Conservation (phyloP, 2,797 vertebrate genomes). For the Diplodus sargus region DNA sequence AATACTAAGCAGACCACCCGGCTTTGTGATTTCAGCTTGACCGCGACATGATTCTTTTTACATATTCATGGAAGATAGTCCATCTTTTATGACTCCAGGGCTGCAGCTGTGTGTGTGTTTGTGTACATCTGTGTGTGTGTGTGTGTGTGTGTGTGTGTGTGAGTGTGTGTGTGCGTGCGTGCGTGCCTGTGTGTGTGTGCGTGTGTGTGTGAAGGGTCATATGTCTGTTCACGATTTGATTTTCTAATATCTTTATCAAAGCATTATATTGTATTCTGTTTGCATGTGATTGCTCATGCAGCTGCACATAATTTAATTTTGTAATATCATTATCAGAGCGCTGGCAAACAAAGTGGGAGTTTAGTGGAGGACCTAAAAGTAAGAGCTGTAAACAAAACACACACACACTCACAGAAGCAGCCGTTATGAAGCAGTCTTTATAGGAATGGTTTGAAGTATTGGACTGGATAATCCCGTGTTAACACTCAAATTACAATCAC, state of each 20-base stretch:
- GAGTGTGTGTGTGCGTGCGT: neutral
- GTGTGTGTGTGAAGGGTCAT: neutral
- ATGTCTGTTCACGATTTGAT: conserved; percentile 57
- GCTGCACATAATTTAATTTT: conserved; percentile 58
- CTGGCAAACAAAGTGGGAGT: conserved; percentile 20
- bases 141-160: neutral
- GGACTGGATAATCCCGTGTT: conserved; percentile 21
- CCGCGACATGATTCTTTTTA: conserved; percentile 50
- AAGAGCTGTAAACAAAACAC: neutral
- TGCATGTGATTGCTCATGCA: conserved; percentile 58
- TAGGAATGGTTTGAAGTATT: conserved; percentile 39
- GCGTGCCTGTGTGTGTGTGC: neutral
- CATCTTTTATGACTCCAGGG: conserved; percentile 53
- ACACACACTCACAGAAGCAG: conserved; percentile 6
- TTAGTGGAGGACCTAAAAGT: neutral
- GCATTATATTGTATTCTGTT: conserved; percentile 40
- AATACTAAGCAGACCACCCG: conserved; percentile 70
- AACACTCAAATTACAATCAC: conserved; percentile 30
- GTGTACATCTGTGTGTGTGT: neutral
- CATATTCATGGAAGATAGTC: conserved; percentile 57
- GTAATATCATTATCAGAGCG: conserved; percentile 50
- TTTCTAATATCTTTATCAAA: conserved; percentile 48
- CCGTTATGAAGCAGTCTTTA: conserved; percentile 13
- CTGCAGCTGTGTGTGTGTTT: conserved; percentile 15
- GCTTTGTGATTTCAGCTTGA: conserved; percentile 61